Conservation (phyloP, 64 coral and sea anemone genomes). For the Montipora capricornis region DNA sequence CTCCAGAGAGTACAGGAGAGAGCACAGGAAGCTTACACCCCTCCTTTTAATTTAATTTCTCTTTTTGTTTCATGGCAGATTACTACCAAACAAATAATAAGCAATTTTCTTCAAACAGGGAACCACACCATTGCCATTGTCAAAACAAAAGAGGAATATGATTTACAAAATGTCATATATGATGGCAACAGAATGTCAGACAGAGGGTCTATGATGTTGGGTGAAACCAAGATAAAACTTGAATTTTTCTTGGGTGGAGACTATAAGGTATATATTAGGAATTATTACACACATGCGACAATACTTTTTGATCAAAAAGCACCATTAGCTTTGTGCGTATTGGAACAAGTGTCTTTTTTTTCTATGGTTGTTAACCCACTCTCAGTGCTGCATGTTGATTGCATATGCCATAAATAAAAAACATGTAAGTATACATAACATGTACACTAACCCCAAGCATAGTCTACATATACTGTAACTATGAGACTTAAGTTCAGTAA, state of each 20-base stretch:
- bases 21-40: neutral
- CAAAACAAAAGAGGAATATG: slow-evolving; percentile 70
- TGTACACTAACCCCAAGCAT: neutral
- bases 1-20: neutral
- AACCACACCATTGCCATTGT: slow-evolving; percentile 69
- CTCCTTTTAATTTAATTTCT: neutral
- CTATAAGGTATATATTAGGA: slow-evolving; percentile 67
- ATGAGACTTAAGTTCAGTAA: too few species aligned
- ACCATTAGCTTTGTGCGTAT: neutral
- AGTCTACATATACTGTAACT: neutral
- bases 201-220: slow-evolving; percentile 48
- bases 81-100: slow-evolving; percentile 11
- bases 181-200: slow-evolving; percentile 56
- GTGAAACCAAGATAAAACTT: slow-evolving; percentile 52
- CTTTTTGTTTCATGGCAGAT: neutral
- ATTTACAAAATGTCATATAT: slow-evolving; percentile 62
- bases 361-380: neutral
- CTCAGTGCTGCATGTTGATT: neutral
- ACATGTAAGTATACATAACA: neutral
- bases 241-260: slow-evolving; percentile 65
- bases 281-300: neutral
- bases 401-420: neutral
- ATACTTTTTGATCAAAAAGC: neutral
- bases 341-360: neutral
- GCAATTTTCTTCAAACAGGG: slow-evolving; percentile 38